These are phyloP conservation scores for Colletes gigas DNA, from an alignment of 1,140 invertebrate genomes.

Conservation along the genomic window DNA sequence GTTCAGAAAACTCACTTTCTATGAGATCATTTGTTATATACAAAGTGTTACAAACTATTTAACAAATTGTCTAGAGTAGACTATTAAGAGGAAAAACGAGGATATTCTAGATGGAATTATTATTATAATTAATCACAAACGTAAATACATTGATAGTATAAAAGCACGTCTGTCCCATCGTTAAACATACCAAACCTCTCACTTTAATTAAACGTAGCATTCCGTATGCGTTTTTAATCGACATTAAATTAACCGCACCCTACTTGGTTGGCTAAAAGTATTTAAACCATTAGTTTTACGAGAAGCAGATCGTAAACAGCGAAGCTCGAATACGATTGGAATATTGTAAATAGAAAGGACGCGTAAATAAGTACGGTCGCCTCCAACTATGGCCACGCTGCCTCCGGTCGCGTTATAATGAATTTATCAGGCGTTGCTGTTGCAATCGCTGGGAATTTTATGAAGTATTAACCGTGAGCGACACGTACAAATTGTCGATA, in stretches of 20 bases:
- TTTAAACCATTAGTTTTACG: neutral
- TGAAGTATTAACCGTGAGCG: conserved; percentile 36
- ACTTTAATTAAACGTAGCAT: neutral
- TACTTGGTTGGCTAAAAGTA: neutral
- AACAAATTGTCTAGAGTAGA: too few relatives aligned
- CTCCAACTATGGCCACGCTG: neutral
- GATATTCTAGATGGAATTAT: too few relatives aligned
- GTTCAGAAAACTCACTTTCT: too few relatives aligned
- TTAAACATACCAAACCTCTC: too few relatives aligned
- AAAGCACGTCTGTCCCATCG: too few relatives aligned
- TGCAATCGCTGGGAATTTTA: conserved; percentile 27
- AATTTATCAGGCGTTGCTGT: conserved; percentile 31
- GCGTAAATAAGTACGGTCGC: neutral
- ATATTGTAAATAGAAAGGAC: neutral
- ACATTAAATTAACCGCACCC: neutral
- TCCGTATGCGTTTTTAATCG: neutral
- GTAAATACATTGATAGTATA: too few relatives aligned
- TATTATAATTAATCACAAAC: too few relatives aligned
- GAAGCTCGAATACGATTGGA: neutral
- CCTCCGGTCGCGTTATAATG: conserved; percentile 1
- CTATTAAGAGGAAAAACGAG: too few relatives aligned
- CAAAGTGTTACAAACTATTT: too few relatives aligned
- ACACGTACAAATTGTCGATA: conserved; percentile 30
- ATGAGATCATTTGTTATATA: too few relatives aligned
- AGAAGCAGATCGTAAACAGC: neutral